Percentiles rank a stretch among this genome's conserved stretches.
These are phyloP conservation scores for Aspidiotus destructor DNA, from an alignment of 2,888 invertebrate species.

Conservation along the genomic window DNA sequence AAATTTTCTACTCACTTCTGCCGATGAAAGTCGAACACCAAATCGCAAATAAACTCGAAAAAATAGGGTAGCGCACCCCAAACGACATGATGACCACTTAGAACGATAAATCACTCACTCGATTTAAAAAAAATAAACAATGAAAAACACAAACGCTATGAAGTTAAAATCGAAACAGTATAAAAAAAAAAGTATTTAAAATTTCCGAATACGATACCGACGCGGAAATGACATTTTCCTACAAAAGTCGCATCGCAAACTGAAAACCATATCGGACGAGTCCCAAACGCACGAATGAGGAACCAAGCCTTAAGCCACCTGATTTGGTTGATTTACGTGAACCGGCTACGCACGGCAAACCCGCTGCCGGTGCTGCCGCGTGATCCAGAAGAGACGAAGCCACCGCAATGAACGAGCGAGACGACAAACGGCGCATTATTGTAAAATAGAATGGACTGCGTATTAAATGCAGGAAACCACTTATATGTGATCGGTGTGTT, in stretches of 20 bases:
- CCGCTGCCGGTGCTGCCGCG: not conserved
- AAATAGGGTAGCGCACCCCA: too few relatives aligned
- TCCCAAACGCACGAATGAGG: conserved; percentile 18
- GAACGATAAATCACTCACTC: too few relatives aligned
- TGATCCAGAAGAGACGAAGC: conserved; percentile 6
- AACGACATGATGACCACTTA: too few relatives aligned
- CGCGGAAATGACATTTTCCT: conserved; percentile 9
- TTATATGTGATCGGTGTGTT: conserved; percentile 8
- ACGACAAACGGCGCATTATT: conserved; percentile 25
- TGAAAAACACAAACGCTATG: too few relatives aligned
- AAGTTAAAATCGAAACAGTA: too few relatives aligned
- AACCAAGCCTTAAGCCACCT: conserved; percentile 18
- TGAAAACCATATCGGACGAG: conserved; percentile 25
- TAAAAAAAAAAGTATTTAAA: not conserved
- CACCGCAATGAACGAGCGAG: conserved; percentile 25
- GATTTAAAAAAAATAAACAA: too few relatives aligned
- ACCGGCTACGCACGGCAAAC: conserved; percentile 29
- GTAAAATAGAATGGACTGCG: conserved; percentile 21
- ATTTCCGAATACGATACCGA: conserved; percentile 10
- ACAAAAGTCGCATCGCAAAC: conserved; percentile 10
- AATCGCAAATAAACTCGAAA: too few relatives aligned
- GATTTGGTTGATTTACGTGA: conserved; percentile 31
- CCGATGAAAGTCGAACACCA: too few relatives aligned
- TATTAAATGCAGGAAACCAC: not conserved
- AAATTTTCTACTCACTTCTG: not conserved